Conservation (phyloP, 2,797 vertebrate genomes). For the Melanotaenia maccullochi region DNA sequence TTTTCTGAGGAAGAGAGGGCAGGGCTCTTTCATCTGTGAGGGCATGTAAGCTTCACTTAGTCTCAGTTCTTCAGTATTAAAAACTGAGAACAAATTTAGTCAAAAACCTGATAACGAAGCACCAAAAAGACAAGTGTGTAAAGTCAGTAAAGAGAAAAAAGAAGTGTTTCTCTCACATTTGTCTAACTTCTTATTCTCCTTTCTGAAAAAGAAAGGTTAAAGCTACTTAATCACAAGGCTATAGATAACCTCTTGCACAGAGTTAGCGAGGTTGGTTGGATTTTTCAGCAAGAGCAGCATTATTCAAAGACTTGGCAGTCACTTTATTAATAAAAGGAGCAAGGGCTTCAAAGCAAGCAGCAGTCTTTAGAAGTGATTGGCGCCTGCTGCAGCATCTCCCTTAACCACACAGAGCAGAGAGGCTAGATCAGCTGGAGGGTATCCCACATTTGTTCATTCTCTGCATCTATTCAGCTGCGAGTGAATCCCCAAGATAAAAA, state of each 20-base stretch:
- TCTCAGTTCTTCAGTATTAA: constrained; percentile 21
- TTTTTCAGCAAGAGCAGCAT: not conserved
- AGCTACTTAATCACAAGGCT: constrained; percentile 14
- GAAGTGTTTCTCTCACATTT: not conserved
- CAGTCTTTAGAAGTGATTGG: constrained; percentile 39
- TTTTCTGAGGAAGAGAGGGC: constrained; percentile 40
- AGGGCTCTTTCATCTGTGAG: constrained; percentile 47
- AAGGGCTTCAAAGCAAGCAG: constrained; percentile 49
- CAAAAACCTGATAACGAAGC: constrained; percentile 38
- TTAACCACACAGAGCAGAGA: constrained; percentile 21
- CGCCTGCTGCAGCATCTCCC: constrained; percentile 27
- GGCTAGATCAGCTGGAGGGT: constrained; percentile 46
- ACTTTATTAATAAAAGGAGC: constrained; percentile 45
- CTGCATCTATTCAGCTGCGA: constrained; percentile 35
- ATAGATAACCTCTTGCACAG: not conserved
- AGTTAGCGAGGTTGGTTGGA: not conserved
- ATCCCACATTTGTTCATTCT: constrained; percentile 34
- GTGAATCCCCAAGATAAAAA: constrained; percentile 50
- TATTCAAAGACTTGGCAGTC: constrained; percentile 28
- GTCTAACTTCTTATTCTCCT: constrained; percentile 15
- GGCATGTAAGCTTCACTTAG: constrained; percentile 28
- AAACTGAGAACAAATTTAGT: constrained; percentile 39
- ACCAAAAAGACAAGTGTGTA: constrained; percentile 10
- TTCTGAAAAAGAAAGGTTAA: constrained; percentile 38
- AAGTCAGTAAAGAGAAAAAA: constrained; percentile 8